phyloP scores from a whole-genome alignment of 1,140 invertebrate genomes.

The Melanaphis sacchari region DNA sequence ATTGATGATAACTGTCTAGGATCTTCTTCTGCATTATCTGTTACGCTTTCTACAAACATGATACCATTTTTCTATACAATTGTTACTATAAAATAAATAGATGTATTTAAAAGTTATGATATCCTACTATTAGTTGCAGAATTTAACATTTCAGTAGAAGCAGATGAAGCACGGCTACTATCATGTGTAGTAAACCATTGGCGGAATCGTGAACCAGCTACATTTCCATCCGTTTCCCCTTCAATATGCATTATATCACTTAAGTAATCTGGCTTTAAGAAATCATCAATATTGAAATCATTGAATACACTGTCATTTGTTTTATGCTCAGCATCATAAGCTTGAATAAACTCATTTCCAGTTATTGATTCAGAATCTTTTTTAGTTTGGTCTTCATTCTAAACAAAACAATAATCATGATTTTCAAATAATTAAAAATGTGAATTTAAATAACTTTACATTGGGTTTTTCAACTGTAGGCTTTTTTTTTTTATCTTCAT shows the following conservation, averaged over 20 bases:
- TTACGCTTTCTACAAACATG: neutral
- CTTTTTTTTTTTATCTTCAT: slow-evolving; percentile 53
- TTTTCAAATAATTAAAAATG: neutral
- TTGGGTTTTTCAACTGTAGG: neutral
- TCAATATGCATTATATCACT: slow-evolving; percentile 52
- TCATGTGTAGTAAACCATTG: slow-evolving; percentile 53
- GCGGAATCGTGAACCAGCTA: slow-evolving; percentile 48
- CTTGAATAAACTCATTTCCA: slow-evolving; percentile 55
- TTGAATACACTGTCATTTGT: slow-evolving; percentile 25
- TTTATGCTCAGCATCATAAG: slow-evolving; percentile 53
- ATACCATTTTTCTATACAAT: neutral
- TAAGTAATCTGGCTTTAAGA: slow-evolving; percentile 53
- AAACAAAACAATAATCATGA: neutral
- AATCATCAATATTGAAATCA: slow-evolving; percentile 55
- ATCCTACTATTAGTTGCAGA: slow-evolving; percentile 42
- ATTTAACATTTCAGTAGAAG: slow-evolving; percentile 55
- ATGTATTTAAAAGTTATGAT: neutral
- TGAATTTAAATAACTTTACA: slow-evolving; percentile 22
- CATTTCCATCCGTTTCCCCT: slow-evolving; percentile 45
- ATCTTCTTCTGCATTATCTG: slow-evolving; percentile 40
- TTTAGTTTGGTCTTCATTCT: slow-evolving; percentile 51
- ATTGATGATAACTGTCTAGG: slow-evolving; percentile 48
- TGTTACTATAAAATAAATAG: neutral
- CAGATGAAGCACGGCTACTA: slow-evolving; percentile 48
- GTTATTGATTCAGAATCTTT: slow-evolving; percentile 47